phyloP scores from a whole-genome alignment of 2,797 vertebrate genomes.

The Pseudomugil tenellus region DNA sequence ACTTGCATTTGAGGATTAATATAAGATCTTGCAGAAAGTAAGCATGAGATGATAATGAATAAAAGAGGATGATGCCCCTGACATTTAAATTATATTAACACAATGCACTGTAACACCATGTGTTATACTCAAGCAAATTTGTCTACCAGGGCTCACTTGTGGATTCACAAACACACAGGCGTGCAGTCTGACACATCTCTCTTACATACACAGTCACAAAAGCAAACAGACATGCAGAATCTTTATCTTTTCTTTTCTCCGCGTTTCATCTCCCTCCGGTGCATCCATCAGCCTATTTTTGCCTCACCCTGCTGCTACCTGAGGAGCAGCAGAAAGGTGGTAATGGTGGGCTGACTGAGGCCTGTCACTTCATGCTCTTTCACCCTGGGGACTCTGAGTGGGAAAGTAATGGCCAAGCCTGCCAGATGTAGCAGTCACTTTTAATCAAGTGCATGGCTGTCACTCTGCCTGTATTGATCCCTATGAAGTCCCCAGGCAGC shows the following conservation, averaged over 20 bases:
- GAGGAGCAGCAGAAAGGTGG: slow-evolving; percentile 77
- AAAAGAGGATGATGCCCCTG: slow-evolving; percentile 41
- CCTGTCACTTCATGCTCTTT: slow-evolving; percentile 84
- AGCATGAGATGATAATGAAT: slow-evolving; percentile 42
- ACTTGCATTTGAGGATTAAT: slow-evolving; percentile 57
- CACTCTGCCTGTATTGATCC: slow-evolving; percentile 83
- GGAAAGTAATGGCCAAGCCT: slow-evolving; percentile 84
- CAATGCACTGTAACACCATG: slow-evolving; percentile 21
- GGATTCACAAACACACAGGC: slow-evolving; percentile 30
- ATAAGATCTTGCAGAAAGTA: slow-evolving; percentile 57
- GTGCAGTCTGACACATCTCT: slow-evolving; percentile 20
- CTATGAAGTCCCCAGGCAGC: slow-evolving; percentile 71
- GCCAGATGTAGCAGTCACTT: slow-evolving; percentile 88
- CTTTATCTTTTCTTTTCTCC: slow-evolving; percentile 54
- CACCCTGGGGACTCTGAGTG: slow-evolving; percentile 79
- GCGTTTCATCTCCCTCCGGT: slow-evolving; percentile 56
- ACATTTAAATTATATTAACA: slow-evolving; percentile 46
- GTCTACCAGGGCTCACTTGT: slow-evolving; percentile 37
- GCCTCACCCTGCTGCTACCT: slow-evolving; percentile 70
- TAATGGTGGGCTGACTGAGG: slow-evolving; percentile 84
- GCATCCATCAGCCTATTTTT: slow-evolving; percentile 72
- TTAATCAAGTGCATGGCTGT: slow-evolving; percentile 86
- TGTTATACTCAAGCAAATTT: slow-evolving; percentile 21
- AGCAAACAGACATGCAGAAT: slow-evolving; percentile 49
- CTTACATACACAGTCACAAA: slow-evolving; percentile 38